Conservation (phyloP, 2,888 invertebrate genomes). For the Ormyrus thymus region DNA sequence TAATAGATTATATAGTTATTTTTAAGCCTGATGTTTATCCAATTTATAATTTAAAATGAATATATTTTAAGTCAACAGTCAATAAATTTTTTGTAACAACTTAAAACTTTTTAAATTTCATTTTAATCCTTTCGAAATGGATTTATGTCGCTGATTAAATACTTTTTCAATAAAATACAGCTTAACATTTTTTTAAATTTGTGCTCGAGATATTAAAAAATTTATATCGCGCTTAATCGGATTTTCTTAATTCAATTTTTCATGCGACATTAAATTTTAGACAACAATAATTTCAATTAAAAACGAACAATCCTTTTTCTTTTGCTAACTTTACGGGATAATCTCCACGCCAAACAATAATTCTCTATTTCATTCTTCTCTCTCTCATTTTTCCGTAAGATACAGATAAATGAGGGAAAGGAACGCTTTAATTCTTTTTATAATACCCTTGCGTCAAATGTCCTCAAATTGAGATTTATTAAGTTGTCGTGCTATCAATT, state of each 20-base stretch:
- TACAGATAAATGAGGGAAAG: slow-evolving; percentile 26
- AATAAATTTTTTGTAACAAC: too few species aligned
- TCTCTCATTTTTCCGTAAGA: slow-evolving; percentile 20
- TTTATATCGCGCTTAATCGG: not conserved
- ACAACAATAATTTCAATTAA: too few species aligned
- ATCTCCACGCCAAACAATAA: slow-evolving; percentile 14
- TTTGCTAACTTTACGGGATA: not conserved
- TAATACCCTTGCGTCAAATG: slow-evolving; percentile 16
- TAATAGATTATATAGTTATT: too few species aligned
- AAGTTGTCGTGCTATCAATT: not conserved
- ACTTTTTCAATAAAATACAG: too few species aligned
- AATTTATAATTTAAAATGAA: too few species aligned
- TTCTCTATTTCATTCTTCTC: slow-evolving; percentile 17
- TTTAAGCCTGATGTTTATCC: too few species aligned
- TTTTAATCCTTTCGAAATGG: too few species aligned
- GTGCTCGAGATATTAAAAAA: not conserved
- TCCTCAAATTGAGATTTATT: slow-evolving; percentile 38
- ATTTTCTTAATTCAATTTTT: not conserved
- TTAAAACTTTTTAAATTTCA: too few species aligned
- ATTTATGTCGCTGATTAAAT: too few species aligned
- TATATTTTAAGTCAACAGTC: too few species aligned
- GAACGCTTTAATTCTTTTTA: slow-evolving; percentile 9
- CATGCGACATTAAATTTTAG: not conserved
- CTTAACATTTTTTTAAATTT: not conserved
- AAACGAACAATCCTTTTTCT: too few species aligned